Base-by-base conservation (phyloP, 1,140 invertebrate genomes). In the Drosophila novamexicana region DNA sequence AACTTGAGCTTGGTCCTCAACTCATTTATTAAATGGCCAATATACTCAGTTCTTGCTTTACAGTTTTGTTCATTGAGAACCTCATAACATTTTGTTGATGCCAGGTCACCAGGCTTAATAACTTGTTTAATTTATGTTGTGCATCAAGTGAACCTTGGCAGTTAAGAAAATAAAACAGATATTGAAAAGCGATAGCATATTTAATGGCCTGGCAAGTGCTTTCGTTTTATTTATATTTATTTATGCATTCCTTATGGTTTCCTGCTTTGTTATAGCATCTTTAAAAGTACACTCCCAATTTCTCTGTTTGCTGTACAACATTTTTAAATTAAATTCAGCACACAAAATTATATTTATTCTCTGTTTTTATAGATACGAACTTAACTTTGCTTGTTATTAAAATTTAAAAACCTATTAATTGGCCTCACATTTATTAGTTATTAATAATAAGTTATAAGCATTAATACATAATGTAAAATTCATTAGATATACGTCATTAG, bases 81-180 rank as follows among this genome's bases (percentile, higher is more conserved):
- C 22, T 37, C 32, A 45, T 44, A 54, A 53, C 12, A 40, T 14
- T 32, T 22, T n/a, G 18, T 40, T 45, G 49, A 36, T 49, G 42
- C 14, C 18, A 32, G 40, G 29, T 7, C 49, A 40, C 54, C 40
- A 69, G 39, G 66, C 68, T 54, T n/a, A 66, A 42, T 81, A 40
- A 67, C 63, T 75, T 73, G 36, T 44, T 58, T 82, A 62, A 75
- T 82, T 82, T 82, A 75, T 75, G 61, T 36, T 32, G 8, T 56
- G 61, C 18, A 16, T 10, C 36, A 50, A 53, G 4, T 42, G 16
- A 29, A 5, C 2, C 22, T n/a, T 32, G 45, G 29, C 40, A 44
- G 40, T 12, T 22, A 22, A 36, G 34, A 67, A 37, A 22, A 10
- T 1, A 12, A 49, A n/a, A 2, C 7, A 44, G 29, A 59, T 44